Conservation (phyloP, 1,140 invertebrate genomes). For the Cydia amplana region DNA sequence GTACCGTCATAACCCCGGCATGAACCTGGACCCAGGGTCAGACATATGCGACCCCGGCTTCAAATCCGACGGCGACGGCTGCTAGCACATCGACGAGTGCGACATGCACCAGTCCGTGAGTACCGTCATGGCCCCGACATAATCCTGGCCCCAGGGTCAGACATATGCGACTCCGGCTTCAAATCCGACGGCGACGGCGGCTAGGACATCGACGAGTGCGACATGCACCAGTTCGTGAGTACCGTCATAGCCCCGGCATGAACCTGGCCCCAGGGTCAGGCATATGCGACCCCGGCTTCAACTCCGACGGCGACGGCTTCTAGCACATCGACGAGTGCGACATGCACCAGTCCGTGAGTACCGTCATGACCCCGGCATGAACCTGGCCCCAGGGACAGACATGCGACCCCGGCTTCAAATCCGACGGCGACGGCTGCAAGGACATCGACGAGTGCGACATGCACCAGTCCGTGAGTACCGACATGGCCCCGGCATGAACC, state of each 20-base stretch:
- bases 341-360: slow-evolving; percentile 85
- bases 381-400: too few relatives aligned
- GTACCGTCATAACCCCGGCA: slow-evolving; percentile 81
- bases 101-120: slow-evolving; percentile 86
- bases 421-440: slow-evolving; percentile 87
- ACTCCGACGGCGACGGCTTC: slow-evolving; percentile 89
- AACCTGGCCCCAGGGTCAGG: too few relatives aligned
- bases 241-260: not conserved
- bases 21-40: slow-evolving; percentile 88
- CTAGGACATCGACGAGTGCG: slow-evolving; percentile 92
- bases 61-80: slow-evolving; percentile 87
- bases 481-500: not conserved
- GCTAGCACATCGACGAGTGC: slow-evolving; percentile 93
- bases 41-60: slow-evolving; percentile 87
- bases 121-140: slow-evolving; percentile 83
- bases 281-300: too few relatives aligned
- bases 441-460: slow-evolving; percentile 94
- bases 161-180: slow-evolving; percentile 84
- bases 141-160: slow-evolving; percentile 88
- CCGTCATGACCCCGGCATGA: not conserved
- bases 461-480: slow-evolving; percentile 83
- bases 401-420: too few relatives aligned
- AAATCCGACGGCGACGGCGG: slow-evolving; percentile 89
- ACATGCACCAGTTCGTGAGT: slow-evolving; percentile 85
- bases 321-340: slow-evolving; percentile 93